Evolutionary conservation across 2,797 vertebrate genomes (phyloP).

Genomic region (Enoplosus armatus): DNA sequence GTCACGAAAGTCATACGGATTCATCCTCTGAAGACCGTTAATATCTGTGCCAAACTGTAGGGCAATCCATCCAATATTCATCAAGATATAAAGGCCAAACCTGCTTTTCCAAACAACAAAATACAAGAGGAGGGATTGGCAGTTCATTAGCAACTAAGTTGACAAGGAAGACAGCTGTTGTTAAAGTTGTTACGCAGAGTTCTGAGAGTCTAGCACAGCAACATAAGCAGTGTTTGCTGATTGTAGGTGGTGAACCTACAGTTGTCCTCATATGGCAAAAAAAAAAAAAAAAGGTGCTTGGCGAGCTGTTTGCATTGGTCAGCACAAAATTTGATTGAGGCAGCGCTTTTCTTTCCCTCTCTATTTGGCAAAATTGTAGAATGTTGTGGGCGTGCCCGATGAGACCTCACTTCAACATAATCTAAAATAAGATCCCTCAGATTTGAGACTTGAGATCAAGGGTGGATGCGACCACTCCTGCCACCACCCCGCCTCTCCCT

Average conservation of each 20-base stretch:
- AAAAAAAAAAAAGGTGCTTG: constrained; percentile 39
- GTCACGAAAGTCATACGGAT: neutral
- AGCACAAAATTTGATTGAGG: constrained; percentile 50
- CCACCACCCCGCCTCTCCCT: constrained; percentile 18
- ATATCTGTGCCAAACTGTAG: neutral
- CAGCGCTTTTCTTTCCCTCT: constrained; percentile 24
- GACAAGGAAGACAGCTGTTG: too few species aligned
- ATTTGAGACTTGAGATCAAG: constrained; percentile 41
- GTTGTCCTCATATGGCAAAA: neutral
- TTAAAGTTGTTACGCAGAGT: too few species aligned
- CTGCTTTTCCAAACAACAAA: neutral
- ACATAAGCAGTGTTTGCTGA: constrained; percentile 29
- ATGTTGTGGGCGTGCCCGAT: constrained; percentile 1
- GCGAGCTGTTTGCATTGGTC: constrained; percentile 35
- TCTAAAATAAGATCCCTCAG: constrained; percentile 67
- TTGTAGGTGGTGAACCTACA: constrained; percentile 8
- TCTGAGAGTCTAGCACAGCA: neutral
- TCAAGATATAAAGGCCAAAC: too few species aligned
- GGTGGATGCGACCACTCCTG: constrained; percentile 13
- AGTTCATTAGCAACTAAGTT: too few species aligned
- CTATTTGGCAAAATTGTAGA: constrained; percentile 4
- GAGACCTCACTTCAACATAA: constrained; percentile 28
- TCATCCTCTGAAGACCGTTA: too few species aligned
- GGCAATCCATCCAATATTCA: too few species aligned
- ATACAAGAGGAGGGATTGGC: neutral